Evolutionary conservation across 2,113 vertebrate species (phyloP).

Genomic region (Hydrolagus affinis): DNA sequence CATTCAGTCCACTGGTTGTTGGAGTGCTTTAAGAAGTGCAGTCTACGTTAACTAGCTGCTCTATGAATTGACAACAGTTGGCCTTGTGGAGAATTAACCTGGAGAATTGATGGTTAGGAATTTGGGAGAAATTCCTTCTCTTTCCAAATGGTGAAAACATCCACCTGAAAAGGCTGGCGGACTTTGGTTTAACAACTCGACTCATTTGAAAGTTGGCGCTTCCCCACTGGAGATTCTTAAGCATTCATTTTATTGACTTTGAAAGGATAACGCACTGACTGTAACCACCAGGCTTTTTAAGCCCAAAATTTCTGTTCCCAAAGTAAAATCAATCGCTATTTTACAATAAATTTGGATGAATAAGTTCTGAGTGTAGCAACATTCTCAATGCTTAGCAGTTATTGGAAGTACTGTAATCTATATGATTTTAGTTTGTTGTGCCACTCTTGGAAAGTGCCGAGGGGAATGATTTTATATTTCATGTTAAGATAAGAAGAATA

Average conservation of each 20-base stretch:
- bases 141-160: too few relatives aligned
- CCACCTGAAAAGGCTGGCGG: too few relatives aligned
- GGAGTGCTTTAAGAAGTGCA: not conserved
- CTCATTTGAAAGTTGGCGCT: too few relatives aligned
- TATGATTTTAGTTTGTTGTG: not conserved
- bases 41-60: not conserved
- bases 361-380: not conserved
- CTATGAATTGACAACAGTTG: not conserved
- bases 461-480: not conserved
- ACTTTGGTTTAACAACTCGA: too few relatives aligned
- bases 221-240: too few relatives aligned
- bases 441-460: conserved; percentile 7
- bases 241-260: too few relatives aligned
- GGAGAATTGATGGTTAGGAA: not conserved
- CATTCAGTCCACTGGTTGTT: not conserved
- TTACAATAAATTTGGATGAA: not conserved
- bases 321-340: not conserved
- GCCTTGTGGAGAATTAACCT: not conserved
- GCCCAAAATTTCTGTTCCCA: too few relatives aligned
- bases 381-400: not conserved
- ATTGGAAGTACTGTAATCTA: not conserved
- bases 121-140: too few relatives aligned
- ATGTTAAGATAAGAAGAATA: not conserved
- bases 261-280: too few relatives aligned
- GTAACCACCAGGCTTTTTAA: too few relatives aligned